Percentiles rank a stretch among this genome's conserved stretches.
These are phyloP conservation scores for Illadopsis cleaveri DNA, from an alignment of 2,113 vertebrate species.

Conservation along the genomic window DNA sequence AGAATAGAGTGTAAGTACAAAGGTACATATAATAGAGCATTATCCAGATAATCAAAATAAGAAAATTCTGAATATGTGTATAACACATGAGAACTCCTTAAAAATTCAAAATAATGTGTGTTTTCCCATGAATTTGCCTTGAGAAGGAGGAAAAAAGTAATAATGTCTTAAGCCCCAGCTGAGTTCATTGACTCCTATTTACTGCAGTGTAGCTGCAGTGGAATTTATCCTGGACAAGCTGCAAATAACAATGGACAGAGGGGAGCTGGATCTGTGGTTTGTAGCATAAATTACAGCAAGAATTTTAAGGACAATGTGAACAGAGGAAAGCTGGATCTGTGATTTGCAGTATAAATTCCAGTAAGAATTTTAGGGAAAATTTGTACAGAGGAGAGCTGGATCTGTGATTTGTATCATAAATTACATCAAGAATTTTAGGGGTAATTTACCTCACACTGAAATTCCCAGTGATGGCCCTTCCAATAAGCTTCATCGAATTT, in stretches of 20 bases:
- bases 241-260: neutral
- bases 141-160: neutral
- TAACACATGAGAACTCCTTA: neutral
- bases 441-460: neutral
- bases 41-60: neutral
- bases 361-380: neutral
- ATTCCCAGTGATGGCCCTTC: neutral
- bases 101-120: neutral
- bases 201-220: neutral
- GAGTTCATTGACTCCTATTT: neutral
- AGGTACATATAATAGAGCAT: neutral
- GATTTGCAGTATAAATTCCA: neutral
- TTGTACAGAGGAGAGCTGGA: neutral
- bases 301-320: neutral
- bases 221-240: neutral
- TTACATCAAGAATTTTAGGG: neutral
- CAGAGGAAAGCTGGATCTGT: neutral
- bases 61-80: neutral
- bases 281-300: neutral
- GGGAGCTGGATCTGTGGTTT: neutral
- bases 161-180: neutral
- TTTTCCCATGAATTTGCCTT: neutral
- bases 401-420: neutral
- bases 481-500: neutral
- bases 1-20: conserved; percentile 92